Conservation (phyloP, 1,140 invertebrate species). For the Panonychus citri region DNA sequence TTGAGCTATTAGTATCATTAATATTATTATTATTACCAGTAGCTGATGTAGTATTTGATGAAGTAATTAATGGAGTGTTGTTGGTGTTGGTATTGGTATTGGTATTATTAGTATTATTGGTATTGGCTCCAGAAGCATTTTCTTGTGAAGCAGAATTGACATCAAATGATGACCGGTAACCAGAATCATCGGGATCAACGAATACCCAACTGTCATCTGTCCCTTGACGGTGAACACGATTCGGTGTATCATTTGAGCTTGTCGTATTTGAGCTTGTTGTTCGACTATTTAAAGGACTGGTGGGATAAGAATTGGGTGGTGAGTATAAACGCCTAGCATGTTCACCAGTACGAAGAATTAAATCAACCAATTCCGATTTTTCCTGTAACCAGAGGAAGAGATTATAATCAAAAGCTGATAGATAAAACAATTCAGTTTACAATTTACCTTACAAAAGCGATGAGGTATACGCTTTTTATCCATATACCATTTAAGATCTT, state of each 20-base stretch:
- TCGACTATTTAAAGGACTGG: not conserved
- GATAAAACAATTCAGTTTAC: too few species aligned
- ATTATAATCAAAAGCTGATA: too few species aligned
- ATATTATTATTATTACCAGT: too few species aligned
- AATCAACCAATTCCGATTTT: slow-evolving; percentile 10
- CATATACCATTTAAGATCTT: slow-evolving; percentile 13
- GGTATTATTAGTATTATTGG: too few species aligned
- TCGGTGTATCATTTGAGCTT: not conserved
- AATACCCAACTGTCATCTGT: not conserved
- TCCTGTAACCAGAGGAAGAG: not conserved
- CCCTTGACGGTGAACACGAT: too few species aligned
- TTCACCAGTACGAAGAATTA: slow-evolving; percentile 1
- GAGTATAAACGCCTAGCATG: too few species aligned
- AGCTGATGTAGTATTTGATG: too few species aligned
- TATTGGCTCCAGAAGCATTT: not conserved
- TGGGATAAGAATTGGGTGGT: too few species aligned
- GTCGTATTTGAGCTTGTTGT: not conserved
- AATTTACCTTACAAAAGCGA: slow-evolving; percentile 4
- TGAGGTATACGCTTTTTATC: not conserved
- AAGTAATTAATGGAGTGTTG: too few species aligned
- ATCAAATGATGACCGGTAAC: not conserved
- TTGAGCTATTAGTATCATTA: too few species aligned
- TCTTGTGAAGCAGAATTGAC: not conserved
- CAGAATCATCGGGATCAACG: not conserved
- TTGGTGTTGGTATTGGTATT: too few species aligned